These are phyloP conservation scores for Loriculus beryllinus DNA, from an alignment of 2,797 vertebrate genomes.

Conservation along the genomic window DNA sequence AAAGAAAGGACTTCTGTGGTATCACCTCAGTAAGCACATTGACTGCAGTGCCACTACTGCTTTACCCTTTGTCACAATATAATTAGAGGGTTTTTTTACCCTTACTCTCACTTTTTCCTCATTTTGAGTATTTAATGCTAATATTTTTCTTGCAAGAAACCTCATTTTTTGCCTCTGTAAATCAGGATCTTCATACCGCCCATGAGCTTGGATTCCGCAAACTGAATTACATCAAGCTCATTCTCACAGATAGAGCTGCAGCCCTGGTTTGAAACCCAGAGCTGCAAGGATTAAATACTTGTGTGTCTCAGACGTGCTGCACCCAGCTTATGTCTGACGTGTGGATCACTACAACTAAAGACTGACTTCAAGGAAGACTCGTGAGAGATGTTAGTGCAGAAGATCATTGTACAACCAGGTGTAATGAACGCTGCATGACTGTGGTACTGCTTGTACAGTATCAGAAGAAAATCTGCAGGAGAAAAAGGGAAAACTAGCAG, in stretches of 20 bases:
- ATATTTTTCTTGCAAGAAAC: neutral
- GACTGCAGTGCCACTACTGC: neutral
- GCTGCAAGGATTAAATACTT: neutral
- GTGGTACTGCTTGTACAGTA: rapidly evolving
- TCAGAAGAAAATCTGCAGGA: neutral
- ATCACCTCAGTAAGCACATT: neutral
- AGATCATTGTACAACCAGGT: neutral
- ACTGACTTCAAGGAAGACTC: neutral
- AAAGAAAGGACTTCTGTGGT: neutral
- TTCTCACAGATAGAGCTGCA: rapidly evolving
- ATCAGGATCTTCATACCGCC: neutral
- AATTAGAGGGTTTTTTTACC: neutral
- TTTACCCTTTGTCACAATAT: neutral
- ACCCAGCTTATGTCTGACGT: rapidly evolving
- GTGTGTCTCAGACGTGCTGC: neutral
- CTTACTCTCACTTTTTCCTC: neutral
- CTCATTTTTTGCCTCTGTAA: neutral
- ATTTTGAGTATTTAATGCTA: neutral
- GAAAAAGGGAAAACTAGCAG: neutral
- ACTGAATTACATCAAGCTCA: neutral
- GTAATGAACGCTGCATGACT: neutral
- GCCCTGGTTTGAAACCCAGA: neutral
- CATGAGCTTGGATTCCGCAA: neutral
- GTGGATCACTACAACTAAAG: neutral
- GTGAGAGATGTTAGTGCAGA: neutral